Percentiles rank a stretch among this genome's conserved stretches.
phyloP scores from a whole-genome alignment of 2,113 vertebrate genomes.

The Microcebus murinus region DNA sequence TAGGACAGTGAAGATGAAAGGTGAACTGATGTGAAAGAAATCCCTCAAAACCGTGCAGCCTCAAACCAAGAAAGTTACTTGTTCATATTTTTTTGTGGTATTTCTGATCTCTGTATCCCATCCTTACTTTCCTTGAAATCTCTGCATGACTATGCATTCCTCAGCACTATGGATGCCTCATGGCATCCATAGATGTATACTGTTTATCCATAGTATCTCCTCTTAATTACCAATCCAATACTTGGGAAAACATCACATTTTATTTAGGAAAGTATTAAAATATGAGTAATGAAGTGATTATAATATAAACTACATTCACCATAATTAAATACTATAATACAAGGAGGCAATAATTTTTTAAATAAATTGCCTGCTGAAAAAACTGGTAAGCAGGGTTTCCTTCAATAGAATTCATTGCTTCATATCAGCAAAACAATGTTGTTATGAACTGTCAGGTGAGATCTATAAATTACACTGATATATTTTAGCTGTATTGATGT shows the following conservation, averaged over 20 bases:
- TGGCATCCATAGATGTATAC: neutral
- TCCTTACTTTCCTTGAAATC: neutral
- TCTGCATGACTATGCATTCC: neutral
- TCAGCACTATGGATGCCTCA: neutral
- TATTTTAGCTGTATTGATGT: slow-evolving; percentile 36
- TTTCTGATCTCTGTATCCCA: neutral
- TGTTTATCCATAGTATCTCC: neutral
- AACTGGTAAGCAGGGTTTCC: slow-evolving; percentile 32
- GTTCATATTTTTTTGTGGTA: neutral
- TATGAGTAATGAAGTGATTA: slow-evolving; percentile 32
- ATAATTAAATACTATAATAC: slow-evolving; percentile 31
- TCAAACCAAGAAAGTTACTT: neutral
- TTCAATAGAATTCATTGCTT: slow-evolving; percentile 55
- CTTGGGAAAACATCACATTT: slow-evolving; percentile 30
- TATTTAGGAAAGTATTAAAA: slow-evolving; percentile 44
- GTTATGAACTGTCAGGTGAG: slow-evolving; percentile 22
- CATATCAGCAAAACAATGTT: neutral
- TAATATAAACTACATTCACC: slow-evolving; percentile 21
- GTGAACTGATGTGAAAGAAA: neutral
- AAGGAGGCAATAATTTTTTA: slow-evolving; percentile 21
- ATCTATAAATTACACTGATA: slow-evolving; percentile 49
- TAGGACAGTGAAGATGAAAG: neutral
- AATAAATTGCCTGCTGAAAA: slow-evolving; percentile 44
- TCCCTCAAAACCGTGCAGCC: neutral
- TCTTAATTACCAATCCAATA: neutral